phyloP scores from a whole-genome alignment of 2,797 vertebrate genomes.

The Hybognathus amarus region DNA sequence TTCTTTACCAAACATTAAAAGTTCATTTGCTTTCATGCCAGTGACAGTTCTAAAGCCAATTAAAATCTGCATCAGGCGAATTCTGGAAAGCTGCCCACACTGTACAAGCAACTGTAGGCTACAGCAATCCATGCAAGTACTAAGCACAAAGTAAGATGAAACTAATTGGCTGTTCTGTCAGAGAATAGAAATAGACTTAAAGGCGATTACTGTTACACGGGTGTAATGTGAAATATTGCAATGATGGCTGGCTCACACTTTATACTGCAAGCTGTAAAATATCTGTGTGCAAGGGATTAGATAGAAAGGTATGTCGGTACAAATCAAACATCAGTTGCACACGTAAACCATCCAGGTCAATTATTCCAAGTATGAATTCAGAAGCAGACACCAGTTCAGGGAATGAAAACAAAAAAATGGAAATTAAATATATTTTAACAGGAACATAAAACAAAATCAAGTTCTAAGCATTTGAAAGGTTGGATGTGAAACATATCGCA shows the following conservation, averaged over 20 bases:
- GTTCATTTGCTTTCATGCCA: not conserved
- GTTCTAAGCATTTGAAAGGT: too few species aligned
- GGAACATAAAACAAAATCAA: too few species aligned
- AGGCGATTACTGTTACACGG: not conserved
- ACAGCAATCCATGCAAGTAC: not conserved
- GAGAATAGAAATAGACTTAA: slow-evolving; percentile 27
- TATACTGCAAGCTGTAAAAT: slow-evolving; percentile 8
- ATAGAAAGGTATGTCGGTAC: not conserved
- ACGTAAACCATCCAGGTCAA: not conserved
- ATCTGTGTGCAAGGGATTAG: not conserved
- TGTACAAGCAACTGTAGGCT: not conserved
- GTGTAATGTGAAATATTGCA: slow-evolving; percentile 15
- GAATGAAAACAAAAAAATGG: too few species aligned
- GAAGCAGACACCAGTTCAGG: not conserved
- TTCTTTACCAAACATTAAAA: slow-evolving; percentile 29
- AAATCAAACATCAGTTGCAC: not conserved
- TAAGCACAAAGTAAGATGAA: slow-evolving; percentile 17
- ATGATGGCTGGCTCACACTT: not conserved
- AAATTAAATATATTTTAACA: not conserved
- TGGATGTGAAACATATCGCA: too few species aligned
- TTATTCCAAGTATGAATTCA: slow-evolving; percentile 4
- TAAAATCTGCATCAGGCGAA: slow-evolving; percentile 27
- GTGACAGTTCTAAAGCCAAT: slow-evolving; percentile 10
- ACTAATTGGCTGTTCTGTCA: slow-evolving; percentile 43
- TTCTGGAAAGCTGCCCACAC: slow-evolving; percentile 3